Percentiles rank a stretch among this genome's conserved stretches.
These are phyloP conservation scores for Kryptopterus vitreolus DNA, from an alignment of 2,797 vertebrate species.

Conservation along the genomic window DNA sequence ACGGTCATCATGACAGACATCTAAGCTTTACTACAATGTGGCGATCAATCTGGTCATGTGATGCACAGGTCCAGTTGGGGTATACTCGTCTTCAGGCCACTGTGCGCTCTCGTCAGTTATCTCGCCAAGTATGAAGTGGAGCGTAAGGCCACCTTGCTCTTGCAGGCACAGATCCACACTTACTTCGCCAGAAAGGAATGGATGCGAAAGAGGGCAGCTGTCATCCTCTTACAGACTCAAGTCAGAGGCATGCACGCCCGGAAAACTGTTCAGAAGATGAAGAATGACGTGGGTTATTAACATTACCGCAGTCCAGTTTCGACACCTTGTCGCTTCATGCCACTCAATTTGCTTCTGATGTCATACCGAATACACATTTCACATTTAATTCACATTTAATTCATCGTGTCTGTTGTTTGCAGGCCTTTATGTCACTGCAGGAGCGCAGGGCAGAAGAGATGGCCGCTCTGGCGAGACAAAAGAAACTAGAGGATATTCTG, in stretches of 20 bases:
- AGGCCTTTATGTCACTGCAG: conserved; percentile 71
- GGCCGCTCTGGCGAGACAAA: conserved; percentile 61
- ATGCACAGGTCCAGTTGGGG: conserved; percentile 80
- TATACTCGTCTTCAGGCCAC: conserved; percentile 88
- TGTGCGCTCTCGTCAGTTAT: conserved; percentile 76
- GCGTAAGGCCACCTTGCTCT: conserved; percentile 62
- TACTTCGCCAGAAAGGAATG: conserved; percentile 77
- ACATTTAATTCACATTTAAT: neutral
- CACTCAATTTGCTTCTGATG: neutral
- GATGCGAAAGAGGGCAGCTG: conserved; percentile 75
- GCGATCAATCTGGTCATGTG: conserved; percentile 19
- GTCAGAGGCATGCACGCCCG: conserved; percentile 83
- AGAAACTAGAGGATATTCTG: conserved; percentile 71
- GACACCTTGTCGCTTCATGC: neutral
- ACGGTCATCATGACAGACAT: too few species aligned
- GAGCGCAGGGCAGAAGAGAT: conserved; percentile 66
- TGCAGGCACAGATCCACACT: conserved; percentile 81
- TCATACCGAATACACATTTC: neutral
- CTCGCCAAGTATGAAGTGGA: conserved; percentile 73
- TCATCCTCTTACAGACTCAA: conserved; percentile 82
- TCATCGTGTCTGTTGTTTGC: conserved; percentile 42
- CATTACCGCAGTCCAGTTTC: neutral
- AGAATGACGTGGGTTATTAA: conserved; percentile 68
- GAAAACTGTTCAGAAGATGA: conserved; percentile 67
- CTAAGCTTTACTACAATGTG: neutral